A percentile compares a stretch with the other conserved stretches of the same genome.
phyloP scores from a whole-genome alignment of 2,888 invertebrate species.

The Adela reaumurella region DNA sequence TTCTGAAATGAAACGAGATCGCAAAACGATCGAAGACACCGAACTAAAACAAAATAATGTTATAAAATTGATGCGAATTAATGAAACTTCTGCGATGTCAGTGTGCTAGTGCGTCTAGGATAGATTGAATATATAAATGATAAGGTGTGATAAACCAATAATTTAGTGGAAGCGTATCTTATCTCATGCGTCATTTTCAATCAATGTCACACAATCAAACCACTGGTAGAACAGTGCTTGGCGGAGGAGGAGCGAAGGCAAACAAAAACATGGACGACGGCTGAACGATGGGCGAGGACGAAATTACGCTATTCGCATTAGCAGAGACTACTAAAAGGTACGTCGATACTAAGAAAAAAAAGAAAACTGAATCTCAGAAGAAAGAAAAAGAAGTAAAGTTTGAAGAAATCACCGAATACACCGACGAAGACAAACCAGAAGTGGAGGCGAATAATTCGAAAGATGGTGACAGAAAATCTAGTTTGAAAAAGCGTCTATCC shows the following conservation, averaged over 20 bases:
- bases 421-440: not conserved
- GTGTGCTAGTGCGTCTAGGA: too few relatives aligned
- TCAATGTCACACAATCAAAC: slow-evolving; percentile 35
- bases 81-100: too few relatives aligned
- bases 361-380: not conserved
- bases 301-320: not conserved
- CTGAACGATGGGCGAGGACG: not conserved
- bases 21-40: too few relatives aligned
- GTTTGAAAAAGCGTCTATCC: not conserved
- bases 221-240: not conserved
- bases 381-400: not conserved
- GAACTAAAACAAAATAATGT: too few relatives aligned
- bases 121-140: not conserved
- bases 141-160: not conserved
- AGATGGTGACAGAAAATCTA: not conserved
- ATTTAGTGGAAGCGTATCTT: slow-evolving; percentile 22
- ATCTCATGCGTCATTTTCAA: slow-evolving; percentile 42
- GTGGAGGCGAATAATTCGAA: not conserved
- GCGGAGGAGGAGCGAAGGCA: not conserved
- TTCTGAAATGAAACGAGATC: too few relatives aligned
- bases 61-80: too few relatives aligned
- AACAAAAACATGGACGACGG: not conserved
- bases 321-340: not conserved
- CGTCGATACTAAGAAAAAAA: not conserved
- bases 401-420: not conserved